These are phyloP conservation scores for Amphipoea lucens DNA, from an alignment of 2,888 invertebrate genomes.

Conservation along the genomic window DNA sequence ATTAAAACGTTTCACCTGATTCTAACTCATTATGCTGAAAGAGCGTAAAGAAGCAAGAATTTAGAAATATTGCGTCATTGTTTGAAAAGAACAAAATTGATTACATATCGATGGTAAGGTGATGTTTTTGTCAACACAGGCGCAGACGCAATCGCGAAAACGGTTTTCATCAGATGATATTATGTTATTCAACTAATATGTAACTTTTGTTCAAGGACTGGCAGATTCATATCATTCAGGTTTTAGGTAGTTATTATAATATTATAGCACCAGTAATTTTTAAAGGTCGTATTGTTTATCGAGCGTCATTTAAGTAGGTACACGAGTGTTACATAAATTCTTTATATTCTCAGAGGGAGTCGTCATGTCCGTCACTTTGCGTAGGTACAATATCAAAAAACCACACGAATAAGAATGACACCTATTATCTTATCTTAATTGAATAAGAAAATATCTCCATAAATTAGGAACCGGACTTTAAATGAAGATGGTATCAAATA, in stretches of 20 bases:
- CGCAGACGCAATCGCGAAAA: constrained; percentile 71
- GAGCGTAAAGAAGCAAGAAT: constrained; percentile 56
- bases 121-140: constrained; percentile 41
- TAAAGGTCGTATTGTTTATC: constrained; percentile 14
- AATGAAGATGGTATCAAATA: background rate
- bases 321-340: constrained; percentile 13
- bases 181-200: constrained; percentile 26
- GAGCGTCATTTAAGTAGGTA: background rate
- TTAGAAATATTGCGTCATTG: constrained; percentile 71
- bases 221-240: constrained; percentile 2
- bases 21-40: constrained; percentile 30
- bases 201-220: constrained; percentile 32
- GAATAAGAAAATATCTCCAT: constrained; percentile 6
- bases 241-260: constrained; percentile 17
- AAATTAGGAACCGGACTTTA: constrained; percentile 18
- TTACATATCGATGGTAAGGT: constrained; percentile 35
- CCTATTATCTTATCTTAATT: background rate
- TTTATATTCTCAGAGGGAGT: background rate
- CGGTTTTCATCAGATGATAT: constrained; percentile 71
- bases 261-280: constrained; percentile 3
- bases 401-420: background rate
- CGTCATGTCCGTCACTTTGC: background rate
- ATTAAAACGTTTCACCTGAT: constrained; percentile 10
- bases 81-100: constrained; percentile 49
- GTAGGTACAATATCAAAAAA: background rate